A percentile compares a stretch with the other conserved stretches of the same genome.
These are phyloP conservation scores for Arizona elegans DNA, from an alignment of 2,113 vertebrate species.

Conservation along the genomic window DNA sequence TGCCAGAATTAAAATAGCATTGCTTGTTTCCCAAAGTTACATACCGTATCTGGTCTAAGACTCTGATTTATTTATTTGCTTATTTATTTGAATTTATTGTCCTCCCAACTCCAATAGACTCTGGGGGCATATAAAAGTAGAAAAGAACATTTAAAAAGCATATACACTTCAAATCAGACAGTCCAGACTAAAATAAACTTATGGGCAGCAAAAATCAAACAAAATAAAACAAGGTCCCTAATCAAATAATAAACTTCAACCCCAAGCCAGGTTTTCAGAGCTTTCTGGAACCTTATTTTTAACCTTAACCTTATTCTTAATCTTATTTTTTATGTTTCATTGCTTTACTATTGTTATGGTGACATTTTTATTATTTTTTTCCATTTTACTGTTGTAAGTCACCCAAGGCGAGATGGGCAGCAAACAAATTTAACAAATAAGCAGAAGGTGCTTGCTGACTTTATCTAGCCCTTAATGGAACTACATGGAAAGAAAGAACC, in stretches of 20 bases:
- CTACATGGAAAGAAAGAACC: too few relatives aligned
- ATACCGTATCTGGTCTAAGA: background rate
- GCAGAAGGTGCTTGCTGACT: background rate
- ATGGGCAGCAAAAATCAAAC: background rate
- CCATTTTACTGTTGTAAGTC: background rate
- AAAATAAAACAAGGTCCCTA: background rate
- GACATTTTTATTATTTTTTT: background rate
- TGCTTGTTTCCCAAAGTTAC: background rate
- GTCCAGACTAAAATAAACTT: background rate
- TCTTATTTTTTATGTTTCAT: background rate
- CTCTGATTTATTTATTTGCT: background rate
- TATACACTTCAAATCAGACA: background rate
- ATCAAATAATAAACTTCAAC: background rate
- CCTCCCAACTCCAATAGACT: background rate
- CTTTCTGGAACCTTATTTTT: background rate
- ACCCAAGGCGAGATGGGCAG: background rate
- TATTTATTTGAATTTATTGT: background rate
- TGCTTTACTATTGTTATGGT: background rate
- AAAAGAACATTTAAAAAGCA: background rate
- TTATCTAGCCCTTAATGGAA: background rate
- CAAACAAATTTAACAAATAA: background rate
- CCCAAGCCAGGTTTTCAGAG: background rate
- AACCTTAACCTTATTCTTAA: background rate
- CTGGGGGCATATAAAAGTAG: background rate
- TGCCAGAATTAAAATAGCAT: background rate